Conservation (phyloP, 2,888 invertebrate species). For the Drosophila flavopinicola region DNA sequence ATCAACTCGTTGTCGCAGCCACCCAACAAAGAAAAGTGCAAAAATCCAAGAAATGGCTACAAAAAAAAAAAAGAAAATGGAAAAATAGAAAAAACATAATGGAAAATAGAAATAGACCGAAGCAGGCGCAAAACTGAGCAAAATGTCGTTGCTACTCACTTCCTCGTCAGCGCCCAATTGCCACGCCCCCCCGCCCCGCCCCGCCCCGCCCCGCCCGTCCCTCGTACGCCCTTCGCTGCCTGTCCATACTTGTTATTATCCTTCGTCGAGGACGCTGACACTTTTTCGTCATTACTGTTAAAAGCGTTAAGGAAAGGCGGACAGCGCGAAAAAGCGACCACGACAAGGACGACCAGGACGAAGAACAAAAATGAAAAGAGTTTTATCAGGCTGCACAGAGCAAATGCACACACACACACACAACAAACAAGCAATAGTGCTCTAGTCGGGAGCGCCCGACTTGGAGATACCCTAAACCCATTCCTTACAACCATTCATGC, state of each 20-base stretch:
- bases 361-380: slow-evolving; percentile 63
- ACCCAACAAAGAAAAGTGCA: slow-evolving; percentile 46
- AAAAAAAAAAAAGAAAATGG: slow-evolving; percentile 32
- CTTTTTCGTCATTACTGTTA: slow-evolving; percentile 83
- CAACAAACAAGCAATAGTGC: neutral
- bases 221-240: slow-evolving; percentile 31
- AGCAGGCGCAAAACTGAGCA: slow-evolving; percentile 37
- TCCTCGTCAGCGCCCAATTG: neutral
- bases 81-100: slow-evolving; percentile 1
- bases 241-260: slow-evolving; percentile 81
- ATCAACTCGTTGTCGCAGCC: slow-evolving; percentile 71
- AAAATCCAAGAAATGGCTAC: slow-evolving; percentile 37
- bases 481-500: too few relatives aligned
- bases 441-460: too few relatives aligned
- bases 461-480: too few relatives aligned
- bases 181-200: slow-evolving; percentile 2
- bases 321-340: too few relatives aligned
- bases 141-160: slow-evolving; percentile 44
- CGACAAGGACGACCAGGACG: slow-evolving; percentile 40
- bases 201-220: neutral
- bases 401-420: slow-evolving; percentile 14
- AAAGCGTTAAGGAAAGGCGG: slow-evolving; percentile 70
- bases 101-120: slow-evolving; percentile 17
- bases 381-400: slow-evolving; percentile 68
- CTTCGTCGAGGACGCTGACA: slow-evolving; percentile 82